phyloP scores from a whole-genome alignment of 2,888 invertebrate genomes.

The Pammene fasciana region DNA sequence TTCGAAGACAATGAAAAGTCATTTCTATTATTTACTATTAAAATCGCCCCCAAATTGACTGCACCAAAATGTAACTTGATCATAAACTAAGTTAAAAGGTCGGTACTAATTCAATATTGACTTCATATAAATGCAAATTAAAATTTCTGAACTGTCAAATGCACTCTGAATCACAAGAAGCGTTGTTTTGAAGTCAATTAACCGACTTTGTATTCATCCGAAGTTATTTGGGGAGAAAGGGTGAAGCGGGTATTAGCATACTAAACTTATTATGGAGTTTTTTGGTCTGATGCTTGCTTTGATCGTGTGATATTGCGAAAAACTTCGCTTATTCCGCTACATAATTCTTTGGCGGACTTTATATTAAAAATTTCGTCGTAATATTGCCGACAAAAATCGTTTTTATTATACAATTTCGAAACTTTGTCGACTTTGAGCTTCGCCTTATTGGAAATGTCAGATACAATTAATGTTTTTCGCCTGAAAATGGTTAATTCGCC shows the following conservation, averaged over 20 bases:
- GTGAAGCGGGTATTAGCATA: slow-evolving; percentile 53
- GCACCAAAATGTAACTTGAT: neutral
- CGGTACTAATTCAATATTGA: neutral
- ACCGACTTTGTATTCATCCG: slow-evolving; percentile 49
- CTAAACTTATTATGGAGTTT: slow-evolving; percentile 46
- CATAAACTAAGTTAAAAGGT: neutral
- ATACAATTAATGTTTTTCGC: neutral
- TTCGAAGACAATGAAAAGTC: too few relatives aligned
- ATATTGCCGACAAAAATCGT: slow-evolving; percentile 28
- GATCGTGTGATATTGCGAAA: slow-evolving; percentile 50
- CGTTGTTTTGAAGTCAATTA: slow-evolving; percentile 45
- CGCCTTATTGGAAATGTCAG: slow-evolving; percentile 9
- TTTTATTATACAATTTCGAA: slow-evolving; percentile 18
- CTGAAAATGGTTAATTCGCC: too few relatives aligned
- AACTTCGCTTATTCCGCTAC: slow-evolving; percentile 51
- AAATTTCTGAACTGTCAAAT: slow-evolving; percentile 16
- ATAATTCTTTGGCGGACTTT: slow-evolving; percentile 29
- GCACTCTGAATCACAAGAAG: slow-evolving; percentile 6
- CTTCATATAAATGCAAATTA: slow-evolving; percentile 6
- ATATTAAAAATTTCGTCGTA: slow-evolving; percentile 36
- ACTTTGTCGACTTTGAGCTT: slow-evolving; percentile 7
- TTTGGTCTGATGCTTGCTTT: slow-evolving; percentile 52
- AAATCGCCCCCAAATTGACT: neutral
- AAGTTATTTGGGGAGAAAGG: slow-evolving; percentile 46
- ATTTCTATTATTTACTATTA: too few relatives aligned